Base-by-base conservation (phyloP, 1,140 invertebrate genomes). In the Ctenoplectra terminalis region DNA sequence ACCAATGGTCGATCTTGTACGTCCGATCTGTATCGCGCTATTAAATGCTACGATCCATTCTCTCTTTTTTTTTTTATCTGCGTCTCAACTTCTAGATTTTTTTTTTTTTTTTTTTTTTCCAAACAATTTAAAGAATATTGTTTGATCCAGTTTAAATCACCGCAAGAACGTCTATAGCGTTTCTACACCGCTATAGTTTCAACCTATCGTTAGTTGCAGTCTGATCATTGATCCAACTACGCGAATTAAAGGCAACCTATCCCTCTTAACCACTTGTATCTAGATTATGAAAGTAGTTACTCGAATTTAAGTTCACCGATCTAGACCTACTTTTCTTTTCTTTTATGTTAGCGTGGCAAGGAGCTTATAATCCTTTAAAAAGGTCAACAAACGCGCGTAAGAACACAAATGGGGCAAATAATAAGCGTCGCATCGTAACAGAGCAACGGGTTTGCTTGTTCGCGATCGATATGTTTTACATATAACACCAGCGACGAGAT, bases 381-480 rank as follows among this genome's bases (percentile, higher is more conserved):
- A 17, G n/a, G 58, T 40, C 40, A 26, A 54, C 20, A 56, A 70
- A 76, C 40, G 26, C 15, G 61, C n/a, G 11, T 37, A 67, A 73
- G 78, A 70, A 71, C 54, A 48, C 8, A 69, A 52, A 31, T 31
- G 40, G 52, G 5, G 43, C 8, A 34, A 81, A 48, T 82, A 50
- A 85, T 52, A 78, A 46, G n/a, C 48, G n/a, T 40, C 2, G 60
- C 67, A 60, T 54, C 43, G 79, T 8, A 34, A 52, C 58, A 50
- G 8, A 20, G 46, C 34, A 34, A 50, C 37, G 34, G n/a, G 31
- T 37, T 56, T 43, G 60, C 34, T 52, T 34, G 58, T 37, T n/a
- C 15, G 52, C 81, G 86, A 84, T 87, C 86, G 85, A 87, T 87
- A 87, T 29, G 56, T 40, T 78, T 87, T 86, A 48, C 71, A 67